These are phyloP conservation scores for Eira barbara DNA, from an alignment of 2,113 vertebrate species.

Conservation along the genomic window DNA sequence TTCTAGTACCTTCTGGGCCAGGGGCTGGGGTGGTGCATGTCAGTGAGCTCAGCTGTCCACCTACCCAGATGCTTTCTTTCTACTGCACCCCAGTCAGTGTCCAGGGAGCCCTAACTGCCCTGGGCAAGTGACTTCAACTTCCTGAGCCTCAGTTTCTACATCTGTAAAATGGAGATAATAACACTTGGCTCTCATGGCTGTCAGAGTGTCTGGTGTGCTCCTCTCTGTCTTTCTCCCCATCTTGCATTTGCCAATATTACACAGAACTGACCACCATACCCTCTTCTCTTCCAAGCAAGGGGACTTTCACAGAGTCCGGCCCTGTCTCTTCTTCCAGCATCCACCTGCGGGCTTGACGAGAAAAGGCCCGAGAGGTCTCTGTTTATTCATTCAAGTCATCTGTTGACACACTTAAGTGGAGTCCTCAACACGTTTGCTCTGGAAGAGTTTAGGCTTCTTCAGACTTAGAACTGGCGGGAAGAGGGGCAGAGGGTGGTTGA, in stretches of 20 bases:
- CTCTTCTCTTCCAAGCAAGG: not conserved
- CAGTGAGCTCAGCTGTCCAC: not conserved
- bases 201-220: not conserved
- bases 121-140: slow-evolving; percentile 3
- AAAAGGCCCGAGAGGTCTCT: not conserved
- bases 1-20: not conserved
- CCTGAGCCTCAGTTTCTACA: not conserved
- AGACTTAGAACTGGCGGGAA: not conserved
- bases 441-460: not conserved
- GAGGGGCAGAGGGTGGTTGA: not conserved
- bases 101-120: not conserved
- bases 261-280: fast-evolving
- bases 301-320: not conserved
- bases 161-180: not conserved
- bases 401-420: not conserved
- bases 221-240: not conserved
- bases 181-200: not conserved
- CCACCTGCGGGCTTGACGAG: not conserved
- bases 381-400: not conserved
- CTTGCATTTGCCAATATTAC: not conserved
- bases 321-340: not conserved
- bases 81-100: not conserved
- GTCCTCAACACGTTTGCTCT: not conserved
- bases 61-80: not conserved
- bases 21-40: not conserved